Base-by-base conservation (phyloP, 2,113 vertebrate species). In the Myotis yumanensis region DNA sequence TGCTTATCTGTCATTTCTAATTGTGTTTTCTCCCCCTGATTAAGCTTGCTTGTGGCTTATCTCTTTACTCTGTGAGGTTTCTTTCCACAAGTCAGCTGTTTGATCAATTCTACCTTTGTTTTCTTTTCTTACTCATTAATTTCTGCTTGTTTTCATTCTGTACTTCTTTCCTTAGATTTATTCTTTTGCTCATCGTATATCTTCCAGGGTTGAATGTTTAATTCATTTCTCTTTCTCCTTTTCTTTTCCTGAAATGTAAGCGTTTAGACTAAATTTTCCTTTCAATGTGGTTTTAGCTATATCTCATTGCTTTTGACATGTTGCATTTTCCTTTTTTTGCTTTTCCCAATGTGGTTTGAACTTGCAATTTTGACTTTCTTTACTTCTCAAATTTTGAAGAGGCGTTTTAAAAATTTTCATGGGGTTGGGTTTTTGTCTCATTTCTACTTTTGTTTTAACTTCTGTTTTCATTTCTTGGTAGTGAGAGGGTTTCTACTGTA, bases 361-460 rank as follows among this genome's bases (percentile, higher is more conserved):
- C 48, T 80, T 79, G 48, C 20, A 30, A n/a, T 91, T 96, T 66
- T 76, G 35, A 85, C 66, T 89, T 88, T 3, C 12, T 43, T 79
- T 68, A 76, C 51, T 46, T 83, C 69, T 92, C 46, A 76, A 43
- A 52, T 82, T 73, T 82, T 91, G 72, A 89, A 69, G 28, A 71
- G 5, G 11, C 17, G 10, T 28, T 48, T 72, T 89, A n/a, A 4
- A 91, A 64, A 43, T 43, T 75, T 87, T 23, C 22, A 11, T 12
- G 25, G 28, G 32, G 25, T 48, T 77, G 43, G 11, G 1, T 43
- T 66, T 96, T 86, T 66, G 73, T 89, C 30, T 86, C n/a, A 52
- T 94, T 82, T 96, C 32, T 82, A 7, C 62, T 86, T 88, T 40
- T 68, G 40, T 83, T 87, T 95, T 86, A 91, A 95, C 86, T 86